Evolutionary conservation across 2,888 invertebrate genomes (phyloP), one percentile per base, ranked within the genome.

Genomic region (Dynastes tityus): DNA sequence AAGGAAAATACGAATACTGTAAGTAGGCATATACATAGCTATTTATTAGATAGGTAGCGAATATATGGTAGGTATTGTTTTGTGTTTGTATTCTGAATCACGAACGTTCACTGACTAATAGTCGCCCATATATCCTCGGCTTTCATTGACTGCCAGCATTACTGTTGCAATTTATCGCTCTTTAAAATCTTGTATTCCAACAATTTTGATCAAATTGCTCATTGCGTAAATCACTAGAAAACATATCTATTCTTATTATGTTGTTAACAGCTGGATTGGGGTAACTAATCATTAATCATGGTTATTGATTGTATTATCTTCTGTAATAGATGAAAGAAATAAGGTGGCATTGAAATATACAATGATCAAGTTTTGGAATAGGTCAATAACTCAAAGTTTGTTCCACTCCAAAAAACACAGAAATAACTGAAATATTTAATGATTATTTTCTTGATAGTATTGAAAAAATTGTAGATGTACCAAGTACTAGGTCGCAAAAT

Each of bases 81-180:
- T 8, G 45, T 49, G 45, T 68, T 68, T 68, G 68, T 68, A 68
- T 68, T 40, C 51, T 45, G 68, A 68, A 49, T 68, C 45, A 68
- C 51, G n/a, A 49, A 22, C 45, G 11, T 8, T 51, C 16, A 68
- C 68, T 68, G 68, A 68, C 68, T 68, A 68, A 68, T 68, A 49
- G 49, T 16, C 51, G 16, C 22, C 49, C 49, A 49, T 68, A 45
- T 27, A 45, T 45, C 22, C 29, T 27, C 49, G 49, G 11, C 51
- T 68, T 68, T 51, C 68, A 16, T 68, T 68, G 68, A 68, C 1
- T 11, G 49, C 37, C 37, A 13, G n/a, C 16, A 2, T 6, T 5
- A 22, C 40, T 11, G 9, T 45, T 68, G 49, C 11, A 68, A 49
- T 68, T 68, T 49, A 49, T 68, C 68, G 22, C 27, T 1, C 16